These are phyloP conservation scores for Clupea harengus DNA, from an alignment of 2,113 vertebrate genomes.

Conservation along the genomic window DNA sequence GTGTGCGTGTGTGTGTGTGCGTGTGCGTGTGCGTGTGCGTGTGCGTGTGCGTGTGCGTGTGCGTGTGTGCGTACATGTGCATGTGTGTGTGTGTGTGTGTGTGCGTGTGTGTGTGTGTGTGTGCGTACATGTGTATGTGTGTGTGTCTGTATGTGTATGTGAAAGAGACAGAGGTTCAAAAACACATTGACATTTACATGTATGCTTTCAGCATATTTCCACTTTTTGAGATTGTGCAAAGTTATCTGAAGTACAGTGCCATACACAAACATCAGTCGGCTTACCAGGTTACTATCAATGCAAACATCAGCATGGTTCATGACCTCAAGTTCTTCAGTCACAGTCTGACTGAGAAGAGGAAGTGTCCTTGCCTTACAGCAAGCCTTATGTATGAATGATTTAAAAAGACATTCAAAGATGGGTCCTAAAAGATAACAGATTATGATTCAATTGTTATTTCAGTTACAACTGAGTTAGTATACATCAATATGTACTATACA, in stretches of 20 bases:
- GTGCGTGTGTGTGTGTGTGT: too few species aligned
- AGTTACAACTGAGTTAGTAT: neutral
- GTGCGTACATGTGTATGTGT: too few species aligned
- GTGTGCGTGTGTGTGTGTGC: neutral
- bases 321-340: neutral
- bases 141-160: too few species aligned
- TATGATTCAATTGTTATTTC: neutral
- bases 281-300: neutral
- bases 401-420: neutral
- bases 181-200: neutral
- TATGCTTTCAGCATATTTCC: neutral
- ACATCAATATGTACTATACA: neutral
- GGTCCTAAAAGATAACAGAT: neutral
- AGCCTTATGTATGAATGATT: neutral
- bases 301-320: neutral
- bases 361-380: neutral
- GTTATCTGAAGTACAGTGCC: neutral
- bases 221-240: neutral
- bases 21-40: too few species aligned
- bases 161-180: neutral
- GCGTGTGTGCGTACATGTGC: too few species aligned
- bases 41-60: too few species aligned
- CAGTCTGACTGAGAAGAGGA: neutral
- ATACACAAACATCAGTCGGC: neutral
- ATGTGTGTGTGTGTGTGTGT: too few species aligned